A percentile compares a stretch with the other conserved stretches of the same genome.
These are phyloP conservation scores for Oncorhynchus clarkii DNA, from an alignment of 2,113 vertebrate species.

Conservation along the genomic window DNA sequence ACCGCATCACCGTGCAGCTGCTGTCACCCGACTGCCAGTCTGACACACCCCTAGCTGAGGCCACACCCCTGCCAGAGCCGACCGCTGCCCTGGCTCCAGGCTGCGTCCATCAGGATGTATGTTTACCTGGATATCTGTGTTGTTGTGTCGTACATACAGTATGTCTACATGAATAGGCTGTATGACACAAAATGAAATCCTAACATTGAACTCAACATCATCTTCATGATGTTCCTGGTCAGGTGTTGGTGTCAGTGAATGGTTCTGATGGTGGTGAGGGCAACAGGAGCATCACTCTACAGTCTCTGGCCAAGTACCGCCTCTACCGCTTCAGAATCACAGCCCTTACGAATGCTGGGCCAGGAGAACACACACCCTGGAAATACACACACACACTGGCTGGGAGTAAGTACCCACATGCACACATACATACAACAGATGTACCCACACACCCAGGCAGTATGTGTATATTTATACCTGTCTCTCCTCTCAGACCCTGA, in stretches of 20 bases:
- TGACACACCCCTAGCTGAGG: constrained; percentile 47
- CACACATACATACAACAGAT: background rate
- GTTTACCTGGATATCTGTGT: too few relatives aligned
- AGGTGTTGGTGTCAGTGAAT: constrained; percentile 71
- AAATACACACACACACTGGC: constrained; percentile 79
- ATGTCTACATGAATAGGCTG: too few relatives aligned
- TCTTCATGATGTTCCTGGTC: background rate
- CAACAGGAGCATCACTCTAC: constrained; percentile 71
- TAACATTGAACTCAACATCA: too few relatives aligned
- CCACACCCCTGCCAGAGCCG: constrained; percentile 21
- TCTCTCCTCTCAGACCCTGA: constrained; percentile 80
- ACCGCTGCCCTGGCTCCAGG: background rate
- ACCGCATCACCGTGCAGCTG: constrained; percentile 81
- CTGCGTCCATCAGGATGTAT: constrained; percentile 73
- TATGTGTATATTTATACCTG: background rate
- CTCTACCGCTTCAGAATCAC: constrained; percentile 87
- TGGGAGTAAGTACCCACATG: constrained; percentile 82
- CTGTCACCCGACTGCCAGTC: constrained; percentile 71
- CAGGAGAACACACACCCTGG: constrained; percentile 83
- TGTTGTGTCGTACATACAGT: too few relatives aligned
- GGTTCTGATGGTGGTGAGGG: constrained; percentile 58
- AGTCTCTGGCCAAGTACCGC: constrained; percentile 84
- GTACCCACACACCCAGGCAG: background rate
- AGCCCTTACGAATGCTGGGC: constrained; percentile 87
- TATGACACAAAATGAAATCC: too few relatives aligned